A percentile compares a stretch with the other conserved stretches of the same genome.
phyloP scores from a whole-genome alignment of 2,888 invertebrate species.

The Philonicus albiceps region DNA sequence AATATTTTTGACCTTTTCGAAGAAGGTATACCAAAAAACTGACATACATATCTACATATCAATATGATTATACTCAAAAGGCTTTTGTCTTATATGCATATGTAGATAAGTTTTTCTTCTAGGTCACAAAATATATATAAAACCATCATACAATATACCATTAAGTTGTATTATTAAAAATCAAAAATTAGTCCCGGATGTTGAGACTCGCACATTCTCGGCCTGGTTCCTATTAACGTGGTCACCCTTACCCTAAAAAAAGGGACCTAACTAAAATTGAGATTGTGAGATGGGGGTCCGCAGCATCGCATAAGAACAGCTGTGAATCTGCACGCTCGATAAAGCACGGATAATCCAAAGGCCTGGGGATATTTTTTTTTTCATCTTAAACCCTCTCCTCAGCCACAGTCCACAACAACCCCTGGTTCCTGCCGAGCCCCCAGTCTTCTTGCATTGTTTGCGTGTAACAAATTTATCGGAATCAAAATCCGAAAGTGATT shows the following conservation, averaged over 20 bases:
- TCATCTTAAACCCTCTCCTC: not conserved
- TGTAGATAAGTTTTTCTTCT: no score
- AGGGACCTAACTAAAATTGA: not conserved
- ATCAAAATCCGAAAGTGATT: constrained; percentile 45
- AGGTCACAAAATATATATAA: no score
- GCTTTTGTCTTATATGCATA: no score
- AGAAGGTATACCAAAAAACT: no score
- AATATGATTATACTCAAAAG: no score
- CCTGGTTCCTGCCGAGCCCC: no score
- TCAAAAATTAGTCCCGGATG: not conserved
- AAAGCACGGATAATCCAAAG: constrained; percentile 26
- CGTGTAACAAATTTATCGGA: constrained; percentile 42
- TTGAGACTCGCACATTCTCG: not conserved
- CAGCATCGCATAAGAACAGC: constrained; percentile 8
- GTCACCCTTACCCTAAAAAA: not conserved
- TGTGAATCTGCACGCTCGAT: constrained; percentile 13
- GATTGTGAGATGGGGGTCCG: not conserved
- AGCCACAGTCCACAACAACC: not conserved
- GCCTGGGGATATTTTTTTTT: not conserved
- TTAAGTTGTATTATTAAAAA: not conserved
- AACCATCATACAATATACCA: no score
- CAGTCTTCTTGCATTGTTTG: not conserved
- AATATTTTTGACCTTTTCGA: no score
- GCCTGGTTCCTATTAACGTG: not conserved
- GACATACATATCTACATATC: no score